Percentiles rank a stretch among this genome's conserved stretches.
Conservation (phyloP, 2,797 vertebrate genomes). For the Ibycter americanus region DNA sequence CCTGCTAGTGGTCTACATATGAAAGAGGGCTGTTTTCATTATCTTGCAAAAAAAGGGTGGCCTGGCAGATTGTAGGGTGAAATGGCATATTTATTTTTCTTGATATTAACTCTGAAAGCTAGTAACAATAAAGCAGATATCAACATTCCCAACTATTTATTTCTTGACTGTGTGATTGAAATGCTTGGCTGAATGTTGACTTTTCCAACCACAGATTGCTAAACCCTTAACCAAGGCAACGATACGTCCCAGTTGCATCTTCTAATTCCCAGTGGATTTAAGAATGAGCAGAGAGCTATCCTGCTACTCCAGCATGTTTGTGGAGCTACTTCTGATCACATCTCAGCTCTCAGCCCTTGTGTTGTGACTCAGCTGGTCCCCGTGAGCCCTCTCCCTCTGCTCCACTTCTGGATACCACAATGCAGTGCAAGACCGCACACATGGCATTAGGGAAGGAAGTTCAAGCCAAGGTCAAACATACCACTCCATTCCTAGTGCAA, state of each 20-base stretch:
- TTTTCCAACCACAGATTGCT: not conserved
- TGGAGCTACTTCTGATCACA: not conserved
- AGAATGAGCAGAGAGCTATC: not conserved
- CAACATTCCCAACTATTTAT: not conserved
- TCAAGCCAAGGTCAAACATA: not conserved
- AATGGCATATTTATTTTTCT: not conserved
- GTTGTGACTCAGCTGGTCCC: accelerated
- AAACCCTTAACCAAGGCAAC: not conserved
- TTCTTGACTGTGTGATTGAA: not conserved
- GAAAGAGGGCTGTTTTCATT: not conserved
- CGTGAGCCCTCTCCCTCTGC: not conserved
- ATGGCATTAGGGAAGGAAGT: not conserved
- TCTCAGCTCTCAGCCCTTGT: not conserved
- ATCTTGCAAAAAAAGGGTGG: not conserved
- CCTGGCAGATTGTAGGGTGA: not conserved
- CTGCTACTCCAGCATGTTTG: not conserved
- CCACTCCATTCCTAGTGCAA: not conserved
- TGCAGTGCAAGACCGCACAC: accelerated
- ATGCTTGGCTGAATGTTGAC: not conserved
- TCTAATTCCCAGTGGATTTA: not conserved
- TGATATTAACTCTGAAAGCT: not conserved
- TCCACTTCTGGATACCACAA: not conserved
- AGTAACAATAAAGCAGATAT: not conserved
- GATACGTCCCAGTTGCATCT: not conserved
- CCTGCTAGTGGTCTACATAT: not conserved